Evolutionary conservation across 2,113 vertebrate species (phyloP).

Genomic region (Salvelinus namaycush): DNA sequence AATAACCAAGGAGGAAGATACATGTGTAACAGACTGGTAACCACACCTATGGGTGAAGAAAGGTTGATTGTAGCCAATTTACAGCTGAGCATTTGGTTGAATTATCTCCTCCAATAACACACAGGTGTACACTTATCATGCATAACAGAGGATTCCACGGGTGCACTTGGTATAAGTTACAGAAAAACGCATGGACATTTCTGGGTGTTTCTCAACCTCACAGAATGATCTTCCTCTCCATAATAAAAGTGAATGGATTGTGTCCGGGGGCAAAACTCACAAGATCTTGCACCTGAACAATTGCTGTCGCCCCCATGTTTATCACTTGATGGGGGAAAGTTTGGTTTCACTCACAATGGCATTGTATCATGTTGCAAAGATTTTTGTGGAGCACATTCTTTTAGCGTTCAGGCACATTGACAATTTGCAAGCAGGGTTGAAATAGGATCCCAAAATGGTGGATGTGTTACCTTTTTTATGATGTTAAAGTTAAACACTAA

Average conservation of each 20-base stretch:
- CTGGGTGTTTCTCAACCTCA: conserved; percentile 51
- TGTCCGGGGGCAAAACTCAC: conserved; percentile 54
- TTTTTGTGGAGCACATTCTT: conserved; percentile 55
- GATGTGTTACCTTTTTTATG: conserved; percentile 8
- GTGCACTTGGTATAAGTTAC: conserved; percentile 64
- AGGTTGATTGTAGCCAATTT: conserved; percentile 30
- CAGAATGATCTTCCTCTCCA: conserved; percentile 41
- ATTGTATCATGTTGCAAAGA: conserved; percentile 60
- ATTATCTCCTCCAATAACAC: conserved; percentile 31
- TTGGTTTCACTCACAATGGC: conserved; percentile 57
- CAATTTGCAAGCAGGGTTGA: conserved; percentile 7
- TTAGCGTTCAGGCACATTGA: conserved; percentile 17
- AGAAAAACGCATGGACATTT: conserved; percentile 51
- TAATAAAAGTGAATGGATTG: conserved; percentile 47
- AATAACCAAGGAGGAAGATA: background rate
- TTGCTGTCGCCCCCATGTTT: conserved; percentile 30
- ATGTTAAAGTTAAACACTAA: conserved; percentile 7
- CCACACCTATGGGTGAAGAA: conserved; percentile 19
- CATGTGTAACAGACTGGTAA: conserved; percentile 14
- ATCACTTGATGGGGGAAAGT: conserved; percentile 49
- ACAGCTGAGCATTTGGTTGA: conserved; percentile 16
- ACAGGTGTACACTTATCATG: conserved; percentile 28
- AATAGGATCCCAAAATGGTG: conserved; percentile 20
- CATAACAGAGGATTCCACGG: conserved; percentile 37
- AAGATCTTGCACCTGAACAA: conserved; percentile 51